phyloP scores from a whole-genome alignment of 2,113 vertebrate species.

The Spea multiplicata region DNA sequence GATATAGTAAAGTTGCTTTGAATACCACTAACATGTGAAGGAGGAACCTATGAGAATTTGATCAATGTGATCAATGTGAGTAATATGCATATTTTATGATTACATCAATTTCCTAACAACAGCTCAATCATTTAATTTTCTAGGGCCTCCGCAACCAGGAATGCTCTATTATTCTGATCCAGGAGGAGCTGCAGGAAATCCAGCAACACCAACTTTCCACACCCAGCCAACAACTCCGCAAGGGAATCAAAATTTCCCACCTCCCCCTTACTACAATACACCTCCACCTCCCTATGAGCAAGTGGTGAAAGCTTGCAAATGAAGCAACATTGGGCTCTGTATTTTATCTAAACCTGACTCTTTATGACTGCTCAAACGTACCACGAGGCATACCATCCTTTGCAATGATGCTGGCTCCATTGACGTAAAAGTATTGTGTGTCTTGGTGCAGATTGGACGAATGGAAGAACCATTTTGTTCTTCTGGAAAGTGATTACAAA shows the following conservation, averaged over 20 bases:
- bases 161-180: conserved; percentile 83
- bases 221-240: conserved; percentile 79
- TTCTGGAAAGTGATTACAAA: conserved; percentile 39
- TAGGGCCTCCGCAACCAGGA: conserved; percentile 82
- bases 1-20: too few species aligned
- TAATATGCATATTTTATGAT: too few species aligned
- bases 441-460: conserved; percentile 49
- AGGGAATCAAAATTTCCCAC: conserved; percentile 78
- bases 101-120: neutral
- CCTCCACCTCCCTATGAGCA: conserved; percentile 92
- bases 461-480: conserved; percentile 43
- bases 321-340: conserved; percentile 54
- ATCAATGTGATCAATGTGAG: too few species aligned
- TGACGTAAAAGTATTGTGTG: conserved; percentile 41
- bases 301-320: conserved; percentile 84
- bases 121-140: conserved; percentile 18
- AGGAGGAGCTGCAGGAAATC: conserved; percentile 65
- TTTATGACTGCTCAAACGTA: conserved; percentile 44
- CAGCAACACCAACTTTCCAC: conserved; percentile 75
- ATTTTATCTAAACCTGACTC: conserved; percentile 47
- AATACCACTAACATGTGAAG: too few species aligned
- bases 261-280: conserved; percentile 92
- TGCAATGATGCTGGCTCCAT: conserved; percentile 47
- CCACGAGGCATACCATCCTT: conserved; percentile 38
- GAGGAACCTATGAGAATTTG: too few species aligned